Conservation (phyloP, 2,888 invertebrate genomes). For the Hypena proboscidalis region DNA sequence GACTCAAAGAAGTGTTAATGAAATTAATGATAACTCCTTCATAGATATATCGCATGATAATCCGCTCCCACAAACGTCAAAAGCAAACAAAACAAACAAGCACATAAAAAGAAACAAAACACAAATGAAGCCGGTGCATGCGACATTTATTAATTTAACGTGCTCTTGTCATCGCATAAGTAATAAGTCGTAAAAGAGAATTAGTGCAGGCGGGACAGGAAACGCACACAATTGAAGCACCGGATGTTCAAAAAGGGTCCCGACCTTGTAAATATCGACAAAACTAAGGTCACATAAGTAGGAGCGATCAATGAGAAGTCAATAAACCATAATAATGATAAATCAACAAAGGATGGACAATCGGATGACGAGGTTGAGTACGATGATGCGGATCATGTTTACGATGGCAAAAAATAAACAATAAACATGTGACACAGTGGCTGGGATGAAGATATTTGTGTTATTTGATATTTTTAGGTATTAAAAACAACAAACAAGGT, state of each 20-base stretch:
- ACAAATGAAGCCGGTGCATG: background rate
- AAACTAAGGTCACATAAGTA: constrained; percentile 36
- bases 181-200: constrained; percentile 70
- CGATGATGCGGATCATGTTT: background rate
- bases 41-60: too few relatives aligned
- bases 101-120: background rate
- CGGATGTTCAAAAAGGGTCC: constrained; percentile 73
- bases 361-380: constrained; percentile 14
- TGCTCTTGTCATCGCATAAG: constrained; percentile 57
- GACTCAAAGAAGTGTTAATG: too few relatives aligned
- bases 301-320: constrained; percentile 20
- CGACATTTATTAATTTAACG: constrained; percentile 34
- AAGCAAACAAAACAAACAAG: background rate
- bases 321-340: constrained; percentile 13
- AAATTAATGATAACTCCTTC: too few relatives aligned
- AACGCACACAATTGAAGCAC: constrained; percentile 63
- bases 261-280: constrained; percentile 62
- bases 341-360: constrained; percentile 8
- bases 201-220: constrained; percentile 74
- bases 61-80: too few relatives aligned
- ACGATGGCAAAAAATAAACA: constrained; percentile 19
- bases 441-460: too few relatives aligned
- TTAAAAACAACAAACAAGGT: too few relatives aligned
- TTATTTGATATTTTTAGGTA: too few relatives aligned
- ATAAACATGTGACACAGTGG: constrained; percentile 17